A percentile compares a stretch with the other conserved stretches of the same genome.
These are phyloP conservation scores for Drosophila parthenogenetica DNA, from an alignment of 2,888 invertebrate genomes.

Conservation along the genomic window DNA sequence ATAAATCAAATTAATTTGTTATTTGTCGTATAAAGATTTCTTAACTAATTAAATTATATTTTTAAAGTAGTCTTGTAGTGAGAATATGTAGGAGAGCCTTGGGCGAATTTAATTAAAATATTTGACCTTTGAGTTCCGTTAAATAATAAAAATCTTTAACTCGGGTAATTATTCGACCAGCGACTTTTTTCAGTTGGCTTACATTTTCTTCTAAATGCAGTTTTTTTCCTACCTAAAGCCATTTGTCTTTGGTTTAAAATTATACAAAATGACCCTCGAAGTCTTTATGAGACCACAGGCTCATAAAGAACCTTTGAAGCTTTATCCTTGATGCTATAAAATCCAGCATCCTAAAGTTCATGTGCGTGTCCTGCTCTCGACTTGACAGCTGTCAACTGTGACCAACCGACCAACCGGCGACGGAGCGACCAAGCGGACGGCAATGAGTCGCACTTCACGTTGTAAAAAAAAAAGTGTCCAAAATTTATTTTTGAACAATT, in stretches of 20 bases:
- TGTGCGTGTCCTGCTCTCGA: constrained; percentile 38
- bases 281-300: neutral
- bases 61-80: too few species aligned
- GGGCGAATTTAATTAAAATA: too few species aligned
- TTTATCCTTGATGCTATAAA: constrained; percentile 37
- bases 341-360: constrained; percentile 20
- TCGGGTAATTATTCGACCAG: too few species aligned
- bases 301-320: constrained; percentile 16
- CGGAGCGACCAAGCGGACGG: too few species aligned
- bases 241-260: neutral
- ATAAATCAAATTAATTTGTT: too few species aligned
- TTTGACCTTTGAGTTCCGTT: too few species aligned
- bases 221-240: neutral
- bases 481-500: constrained; percentile 38
- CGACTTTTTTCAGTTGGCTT: too few species aligned
- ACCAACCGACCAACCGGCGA: constrained; percentile 14
- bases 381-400: constrained; percentile 60
- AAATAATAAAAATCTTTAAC: too few species aligned
- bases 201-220: neutral
- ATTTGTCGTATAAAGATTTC: too few species aligned
- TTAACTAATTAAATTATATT: too few species aligned
- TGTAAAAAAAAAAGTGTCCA: constrained; percentile 29
- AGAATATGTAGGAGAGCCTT: too few species aligned
- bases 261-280: constrained; percentile 30
- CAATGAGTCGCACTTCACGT: constrained; percentile 11